phyloP scores from a whole-genome alignment of 2,113 vertebrate species.

The Hippocampus mohnikei region DNA sequence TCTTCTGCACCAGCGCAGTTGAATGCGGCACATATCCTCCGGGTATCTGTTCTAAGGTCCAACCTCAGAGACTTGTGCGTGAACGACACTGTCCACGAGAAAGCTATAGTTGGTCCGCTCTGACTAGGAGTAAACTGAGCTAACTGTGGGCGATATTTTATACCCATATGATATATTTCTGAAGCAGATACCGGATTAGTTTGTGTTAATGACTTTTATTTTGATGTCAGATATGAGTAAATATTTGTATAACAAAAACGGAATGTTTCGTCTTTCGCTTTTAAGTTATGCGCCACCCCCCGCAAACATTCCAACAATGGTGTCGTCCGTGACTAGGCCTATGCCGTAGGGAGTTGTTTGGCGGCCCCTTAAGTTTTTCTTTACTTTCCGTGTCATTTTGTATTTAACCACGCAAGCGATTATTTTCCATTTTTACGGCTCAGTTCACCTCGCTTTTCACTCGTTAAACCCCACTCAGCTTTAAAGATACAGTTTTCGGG shows the following conservation, averaged over 20 bases:
- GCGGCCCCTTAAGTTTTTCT: slow-evolving; percentile 60
- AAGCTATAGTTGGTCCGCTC: slow-evolving; percentile 60
- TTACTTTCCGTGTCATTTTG: slow-evolving; percentile 56
- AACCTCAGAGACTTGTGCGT: slow-evolving; percentile 19
- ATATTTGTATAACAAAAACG: rapidly evolving
- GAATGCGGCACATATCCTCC: slow-evolving; percentile 23
- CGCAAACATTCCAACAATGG: slow-evolving; percentile 65
- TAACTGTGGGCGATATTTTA: background rate
- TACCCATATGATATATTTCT: background rate
- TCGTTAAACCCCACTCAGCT: slow-evolving; percentile 15
- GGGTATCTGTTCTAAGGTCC: slow-evolving; percentile 13
- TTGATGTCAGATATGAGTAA: background rate
- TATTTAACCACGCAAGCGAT: background rate
- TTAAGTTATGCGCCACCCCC: slow-evolving; percentile 34
- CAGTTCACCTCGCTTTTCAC: background rate
- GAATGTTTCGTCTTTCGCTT: background rate
- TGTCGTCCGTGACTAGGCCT: slow-evolving; percentile 65
- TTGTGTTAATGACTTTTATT: background rate
- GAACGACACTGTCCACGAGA: slow-evolving; percentile 30
- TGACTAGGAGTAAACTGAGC: slow-evolving; percentile 7
- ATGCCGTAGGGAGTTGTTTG: slow-evolving; percentile 74
- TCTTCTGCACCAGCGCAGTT: slow-evolving; percentile 33
- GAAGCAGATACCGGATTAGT: too few relatives aligned
- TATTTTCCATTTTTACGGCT: slow-evolving; percentile 3
- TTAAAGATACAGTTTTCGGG: slow-evolving; percentile 29